Evolutionary conservation across 2,113 vertebrate genomes (phyloP).

Genomic region (western clawed frog (Xenopus tropicalis)): UCB_Xtro_10.0 CM004447.2:28366501-28367000

Average conservation of each 20-base stretch:
- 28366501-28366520: neutral
- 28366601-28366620: slow-evolving; percentile 50
- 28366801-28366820: slow-evolving; percentile 47
- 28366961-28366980: slow-evolving; percentile 34
- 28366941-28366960: slow-evolving; percentile 23
- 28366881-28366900: slow-evolving; percentile 43
- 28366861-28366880: slow-evolving; percentile 32
- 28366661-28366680: slow-evolving; percentile 40
- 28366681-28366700: slow-evolving; percentile 46
- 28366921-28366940: slow-evolving; percentile 32
- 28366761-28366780: slow-evolving; percentile 31
- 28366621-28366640: slow-evolving; percentile 47
- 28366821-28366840: slow-evolving; percentile 13
- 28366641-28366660: slow-evolving; percentile 53
- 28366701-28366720: slow-evolving; percentile 45
- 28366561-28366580: neutral
- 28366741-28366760: slow-evolving; percentile 44
- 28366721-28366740: slow-evolving; percentile 34
- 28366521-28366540: neutral
- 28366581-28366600: slow-evolving; percentile 3
- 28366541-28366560: neutral
- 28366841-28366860: slow-evolving; percentile 34
- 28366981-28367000: slow-evolving; percentile 36
- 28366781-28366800: slow-evolving; percentile 42
- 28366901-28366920: slow-evolving; percentile 36